Evolutionary conservation across 2,888 invertebrate genomes (phyloP), one percentile per base, ranked within the genome.

Genomic region (Adelphocoris suturalis): DNA sequence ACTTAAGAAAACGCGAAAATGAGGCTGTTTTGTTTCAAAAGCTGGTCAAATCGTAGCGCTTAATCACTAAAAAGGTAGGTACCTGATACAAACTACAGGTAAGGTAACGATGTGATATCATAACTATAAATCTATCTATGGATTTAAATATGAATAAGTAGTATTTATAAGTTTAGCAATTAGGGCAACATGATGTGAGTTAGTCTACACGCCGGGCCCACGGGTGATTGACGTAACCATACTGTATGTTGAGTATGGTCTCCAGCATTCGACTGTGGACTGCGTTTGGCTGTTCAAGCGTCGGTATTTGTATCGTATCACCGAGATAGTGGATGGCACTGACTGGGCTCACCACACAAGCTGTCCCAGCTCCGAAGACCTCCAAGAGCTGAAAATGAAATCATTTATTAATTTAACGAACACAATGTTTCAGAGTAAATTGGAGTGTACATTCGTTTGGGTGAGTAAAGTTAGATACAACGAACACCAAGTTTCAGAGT

Each of bases 341-440:
- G 89, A 99, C 96, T 0, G 99, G 99, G 92, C 97, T 97, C 23
- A 99, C 97, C 82, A 99, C 95, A 92, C 98, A 98, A 0, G 99
- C 99, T 37, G 99, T 99, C 89, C 99, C 99, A n/a, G 98, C 96
- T 90, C 99, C 99, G 93, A 99, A 99, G 93, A 99, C 95, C 94
- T 99, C 99, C 92, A 98, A 93, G 92, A 99, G 93, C 99, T 99
- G 76, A 37, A 76, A 1, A 76, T 0, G 37, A 76, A 27, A 27
- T 7, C 55, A 61, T 37, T 76, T 16, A 57, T 57, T 57, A 57
- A 57, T 37, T n/a, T n/a, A n/a, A 37, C 37, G 37, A 37, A 37
- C n/a, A 37, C 37, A n/a, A n/a, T n/a, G n/a, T n/a, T n/a, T n/a
- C n/a, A n/a, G n/a, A n/a, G n/a, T n/a, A n/a, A n/a, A n/a, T n/a